Conservation (phyloP, 2,113 vertebrate species). For the Amblyornis subalaris region DNA sequence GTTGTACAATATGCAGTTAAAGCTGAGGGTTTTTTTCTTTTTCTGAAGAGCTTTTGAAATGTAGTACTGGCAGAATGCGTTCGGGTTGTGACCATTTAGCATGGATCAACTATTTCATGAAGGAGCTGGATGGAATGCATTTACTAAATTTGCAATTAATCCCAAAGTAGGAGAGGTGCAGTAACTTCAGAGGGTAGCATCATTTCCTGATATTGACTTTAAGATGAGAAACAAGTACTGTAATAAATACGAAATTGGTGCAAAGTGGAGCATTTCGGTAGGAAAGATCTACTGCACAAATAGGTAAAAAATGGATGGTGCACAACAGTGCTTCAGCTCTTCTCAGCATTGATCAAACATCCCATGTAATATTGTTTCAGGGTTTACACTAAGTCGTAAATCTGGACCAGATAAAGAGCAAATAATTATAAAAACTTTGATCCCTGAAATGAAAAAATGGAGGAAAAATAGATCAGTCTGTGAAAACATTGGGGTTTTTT, state of each 20-base stretch:
- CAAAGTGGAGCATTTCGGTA: not conserved
- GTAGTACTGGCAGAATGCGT: not conserved
- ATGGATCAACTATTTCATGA: not conserved
- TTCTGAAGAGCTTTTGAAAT: not conserved
- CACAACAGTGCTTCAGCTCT: not conserved
- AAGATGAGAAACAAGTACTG: not conserved
- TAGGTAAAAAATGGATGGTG: not conserved
- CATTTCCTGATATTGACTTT: not conserved
- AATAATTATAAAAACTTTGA: not conserved
- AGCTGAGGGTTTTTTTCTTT: not conserved
- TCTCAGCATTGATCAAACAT: not conserved
- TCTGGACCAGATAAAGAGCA: not conserved
- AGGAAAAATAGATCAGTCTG: not conserved
- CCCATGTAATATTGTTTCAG: not conserved
- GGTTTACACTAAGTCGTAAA: not conserved
- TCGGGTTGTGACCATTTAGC: not conserved
- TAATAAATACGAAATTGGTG: not conserved
- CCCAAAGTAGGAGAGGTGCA: not conserved
- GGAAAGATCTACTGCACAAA: not conserved
- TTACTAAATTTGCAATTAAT: not conserved
- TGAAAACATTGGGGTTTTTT: not conserved
- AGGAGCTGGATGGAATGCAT: not conserved
- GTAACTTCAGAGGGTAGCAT: not conserved
- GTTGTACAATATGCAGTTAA: not conserved
- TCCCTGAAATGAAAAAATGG: not conserved